Conservation (phyloP, 2,113 vertebrate genomes). For the Bos indicus region DNA sequence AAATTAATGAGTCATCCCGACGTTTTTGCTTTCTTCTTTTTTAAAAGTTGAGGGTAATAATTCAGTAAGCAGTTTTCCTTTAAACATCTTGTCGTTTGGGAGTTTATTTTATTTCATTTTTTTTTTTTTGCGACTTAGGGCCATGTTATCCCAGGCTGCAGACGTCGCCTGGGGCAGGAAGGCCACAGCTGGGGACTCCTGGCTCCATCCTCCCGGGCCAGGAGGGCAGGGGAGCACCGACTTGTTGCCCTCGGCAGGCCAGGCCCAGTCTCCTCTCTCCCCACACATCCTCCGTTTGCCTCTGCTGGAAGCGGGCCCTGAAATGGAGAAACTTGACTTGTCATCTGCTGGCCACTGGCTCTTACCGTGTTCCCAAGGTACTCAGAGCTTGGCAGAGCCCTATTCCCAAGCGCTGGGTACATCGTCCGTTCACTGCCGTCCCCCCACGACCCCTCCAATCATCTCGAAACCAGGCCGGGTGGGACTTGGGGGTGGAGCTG, state of each 20-base stretch:
- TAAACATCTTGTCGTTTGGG: background rate
- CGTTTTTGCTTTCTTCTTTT: background rate
- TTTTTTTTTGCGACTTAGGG: background rate
- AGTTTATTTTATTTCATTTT: conserved; percentile 41
- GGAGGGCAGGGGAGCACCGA: background rate
- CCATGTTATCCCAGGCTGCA: conserved; percentile 6
- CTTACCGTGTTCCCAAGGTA: background rate
- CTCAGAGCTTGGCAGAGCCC: background rate
- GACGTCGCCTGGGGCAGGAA: background rate
- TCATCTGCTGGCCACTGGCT: background rate
- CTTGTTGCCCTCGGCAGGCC: background rate
- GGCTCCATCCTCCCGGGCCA: background rate
- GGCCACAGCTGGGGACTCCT: background rate
- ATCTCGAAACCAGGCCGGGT: background rate
- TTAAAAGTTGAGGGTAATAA: background rate
- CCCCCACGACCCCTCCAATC: background rate
- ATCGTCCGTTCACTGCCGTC: background rate
- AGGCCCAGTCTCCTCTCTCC: background rate
- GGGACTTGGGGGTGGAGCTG: background rate
- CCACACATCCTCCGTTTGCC: background rate
- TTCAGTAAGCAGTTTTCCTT: conserved; percentile 26
- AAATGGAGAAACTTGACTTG: background rate
- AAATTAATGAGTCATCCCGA: background rate
- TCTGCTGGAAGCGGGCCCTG: background rate
- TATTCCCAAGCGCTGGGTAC: background rate